A percentile compares a stretch with the other conserved stretches of the same genome.
These are phyloP conservation scores for Melipona beecheii DNA, from an alignment of 2,888 invertebrate genomes.

Conservation along the genomic window DNA sequence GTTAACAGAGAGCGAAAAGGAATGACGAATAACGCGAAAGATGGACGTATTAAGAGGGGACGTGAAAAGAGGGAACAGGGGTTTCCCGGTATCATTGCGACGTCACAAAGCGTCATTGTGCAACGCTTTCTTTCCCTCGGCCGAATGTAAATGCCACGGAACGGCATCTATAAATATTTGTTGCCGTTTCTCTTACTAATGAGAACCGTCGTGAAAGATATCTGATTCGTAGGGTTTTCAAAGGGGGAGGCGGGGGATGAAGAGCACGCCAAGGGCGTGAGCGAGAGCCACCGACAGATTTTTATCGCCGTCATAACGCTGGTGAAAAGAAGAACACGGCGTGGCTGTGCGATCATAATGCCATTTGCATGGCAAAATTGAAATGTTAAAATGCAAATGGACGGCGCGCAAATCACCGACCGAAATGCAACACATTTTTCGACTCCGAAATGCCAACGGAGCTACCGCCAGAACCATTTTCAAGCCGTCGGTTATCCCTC, in stretches of 20 bases:
- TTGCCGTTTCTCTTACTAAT: constrained; percentile 28
- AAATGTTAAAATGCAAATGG: constrained; percentile 38
- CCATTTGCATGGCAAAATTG: constrained; percentile 41
- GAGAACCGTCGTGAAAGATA: constrained; percentile 20
- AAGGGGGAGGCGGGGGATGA: neutral
- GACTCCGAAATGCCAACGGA: neutral
- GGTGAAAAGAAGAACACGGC: constrained; percentile 2
- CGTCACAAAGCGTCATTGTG: constrained; percentile 31
- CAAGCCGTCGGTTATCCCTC: neutral
- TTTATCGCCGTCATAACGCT: constrained; percentile 25
- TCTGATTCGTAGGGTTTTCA: neutral
- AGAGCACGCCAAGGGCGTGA: too few species aligned
- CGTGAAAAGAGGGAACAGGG: neutral
- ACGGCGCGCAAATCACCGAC: constrained; percentile 16
- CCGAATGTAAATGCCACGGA: constrained; percentile 24
- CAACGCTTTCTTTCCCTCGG: constrained; percentile 10
- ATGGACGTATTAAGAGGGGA: constrained; percentile 7
- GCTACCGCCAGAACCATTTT: neutral
- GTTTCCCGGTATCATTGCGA: constrained; percentile 6
- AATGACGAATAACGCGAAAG: neutral
- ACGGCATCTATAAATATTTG: constrained; percentile 36
- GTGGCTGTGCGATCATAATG: constrained; percentile 23
- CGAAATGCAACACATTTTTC: constrained; percentile 22
- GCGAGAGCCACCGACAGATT: constrained; percentile 1
- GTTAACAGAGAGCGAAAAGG: constrained; percentile 1